Conservation (phyloP, 2,888 invertebrate species). For the Brenthis ino region DNA sequence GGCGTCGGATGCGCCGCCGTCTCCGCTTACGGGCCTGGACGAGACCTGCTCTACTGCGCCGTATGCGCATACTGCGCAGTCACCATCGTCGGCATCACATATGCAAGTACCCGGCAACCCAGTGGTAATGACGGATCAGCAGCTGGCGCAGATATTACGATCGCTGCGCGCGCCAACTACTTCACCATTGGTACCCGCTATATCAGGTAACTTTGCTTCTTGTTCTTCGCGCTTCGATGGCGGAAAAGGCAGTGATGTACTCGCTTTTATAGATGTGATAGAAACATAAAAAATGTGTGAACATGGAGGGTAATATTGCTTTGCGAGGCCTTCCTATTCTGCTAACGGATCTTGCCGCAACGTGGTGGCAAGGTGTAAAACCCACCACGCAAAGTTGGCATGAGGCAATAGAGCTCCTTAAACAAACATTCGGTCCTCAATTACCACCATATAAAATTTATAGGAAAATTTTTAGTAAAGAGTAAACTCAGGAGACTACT, state of each 20-base stretch:
- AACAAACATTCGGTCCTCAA: slow-evolving; percentile 30
- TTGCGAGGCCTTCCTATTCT: slow-evolving; percentile 32
- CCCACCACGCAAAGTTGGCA: slow-evolving; percentile 14
- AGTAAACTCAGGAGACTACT: slow-evolving; percentile 16
- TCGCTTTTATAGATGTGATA: slow-evolving; percentile 36
- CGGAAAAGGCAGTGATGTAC: slow-evolving; percentile 15
- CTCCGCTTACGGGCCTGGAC: background rate
- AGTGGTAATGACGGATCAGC: slow-evolving; percentile 8
- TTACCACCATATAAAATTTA: slow-evolving; percentile 34
- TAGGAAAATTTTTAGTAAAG: slow-evolving; percentile 5
- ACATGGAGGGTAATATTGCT: slow-evolving; percentile 30
- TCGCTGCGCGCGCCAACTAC: slow-evolving; percentile 1
- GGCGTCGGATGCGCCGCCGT: background rate
- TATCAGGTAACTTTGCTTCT: slow-evolving; percentile 26
- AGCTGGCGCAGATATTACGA: slow-evolving; percentile 5
- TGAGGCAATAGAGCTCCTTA: slow-evolving; percentile 17
- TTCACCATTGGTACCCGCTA: background rate
- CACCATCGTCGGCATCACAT: background rate
- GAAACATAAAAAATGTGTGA: slow-evolving; percentile 31
- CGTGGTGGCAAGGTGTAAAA: slow-evolving; percentile 39
- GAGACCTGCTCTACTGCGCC: background rate
- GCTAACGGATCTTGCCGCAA: slow-evolving; percentile 37
- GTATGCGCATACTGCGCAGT: background rate
- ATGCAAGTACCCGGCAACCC: background rate
- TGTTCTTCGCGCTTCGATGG: slow-evolving; percentile 39